Evolutionary conservation across 2,113 vertebrate species (phyloP), one percentile per base, ranked within the genome.

Genomic region (Boleophthalmus pectinirostris): DNA sequence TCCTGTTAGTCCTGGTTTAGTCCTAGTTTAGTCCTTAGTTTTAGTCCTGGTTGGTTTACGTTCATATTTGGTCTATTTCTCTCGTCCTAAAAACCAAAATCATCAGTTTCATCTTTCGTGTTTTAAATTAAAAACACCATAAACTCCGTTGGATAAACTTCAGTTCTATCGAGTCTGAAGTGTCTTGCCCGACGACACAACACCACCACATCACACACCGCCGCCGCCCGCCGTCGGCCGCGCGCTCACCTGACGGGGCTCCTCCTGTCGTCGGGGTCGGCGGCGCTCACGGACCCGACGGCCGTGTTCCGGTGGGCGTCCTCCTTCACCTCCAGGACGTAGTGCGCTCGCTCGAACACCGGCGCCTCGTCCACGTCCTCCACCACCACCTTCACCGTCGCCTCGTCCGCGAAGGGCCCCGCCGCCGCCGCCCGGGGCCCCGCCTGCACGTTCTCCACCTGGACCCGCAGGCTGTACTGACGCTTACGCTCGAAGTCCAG

Each of bases 361-460:
- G 97, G 97, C 0, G 96, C 97, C 82, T 99, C 97, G 13, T 99
- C 96, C 54, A 96, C 94, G 71, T 99, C 97, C 72, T 98, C 95
- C 70, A 99, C 95, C 0, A 84, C 45, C 45, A 99, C 93, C 92
- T 95, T 96, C 60, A 99, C 77, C 0, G 91, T 93, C 61, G 97
- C 95, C 11, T 94, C 93, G 63, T 98, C 97, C 78, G 95, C 94
- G 91, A 97, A 98, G 2, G 97, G 94, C 0, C 96, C 97, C 83
- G 93, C 69, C 72, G 94, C 93, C 75, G 95, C 92, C 91, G 96
- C 98, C 60, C 93, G 95, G 0, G 95, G 91, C 75, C 96, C 95
- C 46, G 96, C 80, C 0, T 95, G 93, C 63, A 89, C 91, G 75
- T 99, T 99, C 74, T 95, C 92, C 82, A 97, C 97, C 91, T 99